A percentile compares a stretch with the other conserved stretches of the same genome.
Evolutionary conservation across 2,888 invertebrate species (phyloP).

Genomic region (Drosophila anomelani): DNA sequence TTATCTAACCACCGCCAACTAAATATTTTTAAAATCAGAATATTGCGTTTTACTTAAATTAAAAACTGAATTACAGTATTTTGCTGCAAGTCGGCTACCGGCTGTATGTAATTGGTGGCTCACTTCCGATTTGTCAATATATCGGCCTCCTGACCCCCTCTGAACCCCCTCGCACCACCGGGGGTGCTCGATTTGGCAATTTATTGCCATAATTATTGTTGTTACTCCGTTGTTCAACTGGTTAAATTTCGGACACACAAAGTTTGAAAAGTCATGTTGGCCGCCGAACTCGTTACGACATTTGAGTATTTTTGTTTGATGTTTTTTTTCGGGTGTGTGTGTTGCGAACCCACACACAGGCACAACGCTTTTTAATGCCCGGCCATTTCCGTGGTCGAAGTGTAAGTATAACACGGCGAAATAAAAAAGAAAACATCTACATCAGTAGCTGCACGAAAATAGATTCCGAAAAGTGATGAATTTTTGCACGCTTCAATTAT

Average conservation of each 20-base stretch:
- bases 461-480: constrained; percentile 39
- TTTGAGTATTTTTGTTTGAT: constrained; percentile 19
- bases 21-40: background rate
- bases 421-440: constrained; percentile 14
- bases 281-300: constrained; percentile 39
- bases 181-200: constrained; percentile 32
- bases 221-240: constrained; percentile 38
- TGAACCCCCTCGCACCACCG: background rate
- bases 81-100: constrained; percentile 26
- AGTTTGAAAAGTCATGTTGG: constrained; percentile 47
- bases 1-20: background rate
- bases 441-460: constrained; percentile 18
- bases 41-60: too few species aligned
- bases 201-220: constrained; percentile 44
- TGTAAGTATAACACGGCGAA: constrained; percentile 26
- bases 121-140: constrained; percentile 68
- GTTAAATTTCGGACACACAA: constrained; percentile 44
- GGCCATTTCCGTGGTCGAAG: constrained; percentile 55
- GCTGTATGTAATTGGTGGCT: constrained; percentile 57
- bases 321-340: background rate
- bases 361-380: constrained; percentile 32
- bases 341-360: constrained; percentile 14
- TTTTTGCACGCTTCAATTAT: constrained; percentile 75
- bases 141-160: constrained; percentile 3
- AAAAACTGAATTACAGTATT: background rate